Base-by-base conservation (phyloP, 2,888 invertebrate genomes). In the Tridacna gigas region DNA sequence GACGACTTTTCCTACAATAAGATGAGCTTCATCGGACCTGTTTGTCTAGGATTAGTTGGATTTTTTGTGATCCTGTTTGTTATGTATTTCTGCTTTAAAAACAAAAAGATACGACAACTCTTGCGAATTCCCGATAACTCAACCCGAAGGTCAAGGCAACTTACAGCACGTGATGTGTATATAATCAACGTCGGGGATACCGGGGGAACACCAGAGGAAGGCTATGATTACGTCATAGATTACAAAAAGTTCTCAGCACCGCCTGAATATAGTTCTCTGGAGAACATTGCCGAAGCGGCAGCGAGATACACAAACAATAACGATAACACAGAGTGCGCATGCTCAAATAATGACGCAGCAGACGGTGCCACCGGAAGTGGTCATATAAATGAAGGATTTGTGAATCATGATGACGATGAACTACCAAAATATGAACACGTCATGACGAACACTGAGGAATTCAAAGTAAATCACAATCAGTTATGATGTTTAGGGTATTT, bases 211-310 rank as follows among this genome's bases (percentile, higher is more conserved):
- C 69, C 69, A 3, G 69, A 69, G 20, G 69, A 69, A n/a, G 69
- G 69, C 0, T 69, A 69, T n/a, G 69, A 69, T 69, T 69, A 69
- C 69, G 69, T 69, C 63, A 65, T 76, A 11, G 76, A 76, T 26
- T 76, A 76, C 20, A 63, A 63, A n/a, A 60, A 45, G 20, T 76
- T 48, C 63, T 45, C 65, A 18, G 61, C 63, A 37, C 76, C 76
- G 15, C 76, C 76, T 18, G 65, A 63, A 11, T 76, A 76, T 51
- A 65, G 47, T 65, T 76, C 76, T 12, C 48, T 76, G 7, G 65
- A 76, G 65, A 45, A 76, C 37, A 74, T 74, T 37, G 60, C 56
- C 9, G 60, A 74, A 25, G 37, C 61, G 15, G n/a, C 56, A 61
- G 60, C n/a, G 0, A 18, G 74, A 20, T 51, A 51, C 25, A 25